Conservation (phyloP, 2,797 vertebrate species). For the Botia kubotai region DNA sequence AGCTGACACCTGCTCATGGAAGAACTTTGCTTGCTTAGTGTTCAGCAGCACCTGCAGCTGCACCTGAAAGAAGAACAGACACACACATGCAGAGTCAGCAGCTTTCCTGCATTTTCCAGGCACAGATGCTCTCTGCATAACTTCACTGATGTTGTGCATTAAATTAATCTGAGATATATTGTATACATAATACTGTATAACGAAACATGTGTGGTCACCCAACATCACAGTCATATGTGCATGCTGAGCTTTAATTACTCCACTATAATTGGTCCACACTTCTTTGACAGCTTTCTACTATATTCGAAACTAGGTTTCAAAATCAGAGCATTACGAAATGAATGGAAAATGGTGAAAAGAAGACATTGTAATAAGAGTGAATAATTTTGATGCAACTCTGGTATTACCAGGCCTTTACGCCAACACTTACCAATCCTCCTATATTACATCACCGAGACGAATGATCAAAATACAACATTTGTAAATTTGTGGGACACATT, state of each 20-base stretch:
- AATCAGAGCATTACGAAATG: too few relatives aligned
- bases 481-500: too few relatives aligned
- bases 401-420: background rate
- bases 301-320: too few relatives aligned
- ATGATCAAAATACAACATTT: background rate
- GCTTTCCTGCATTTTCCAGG: background rate
- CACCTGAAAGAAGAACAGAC: slow-evolving; percentile 62
- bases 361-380: too few relatives aligned
- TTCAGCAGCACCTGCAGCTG: slow-evolving; percentile 83
- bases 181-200: too few relatives aligned
- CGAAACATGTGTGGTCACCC: too few relatives aligned
- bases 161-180: background rate
- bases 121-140: background rate
- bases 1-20: slow-evolving; percentile 80
- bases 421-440: background rate
- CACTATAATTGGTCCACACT: too few relatives aligned
- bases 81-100: slow-evolving; percentile 8
- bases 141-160: background rate
- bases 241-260: too few relatives aligned
- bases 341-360: too few relatives aligned
- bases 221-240: too few relatives aligned
- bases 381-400: too few relatives aligned
- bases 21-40: slow-evolving; percentile 82
- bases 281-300: too few relatives aligned
- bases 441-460: background rate